Evolutionary conservation across 1,140 invertebrate species (phyloP), one percentile per base, ranked within the genome.

Genomic region (Drosophila kepulauana): DNA sequence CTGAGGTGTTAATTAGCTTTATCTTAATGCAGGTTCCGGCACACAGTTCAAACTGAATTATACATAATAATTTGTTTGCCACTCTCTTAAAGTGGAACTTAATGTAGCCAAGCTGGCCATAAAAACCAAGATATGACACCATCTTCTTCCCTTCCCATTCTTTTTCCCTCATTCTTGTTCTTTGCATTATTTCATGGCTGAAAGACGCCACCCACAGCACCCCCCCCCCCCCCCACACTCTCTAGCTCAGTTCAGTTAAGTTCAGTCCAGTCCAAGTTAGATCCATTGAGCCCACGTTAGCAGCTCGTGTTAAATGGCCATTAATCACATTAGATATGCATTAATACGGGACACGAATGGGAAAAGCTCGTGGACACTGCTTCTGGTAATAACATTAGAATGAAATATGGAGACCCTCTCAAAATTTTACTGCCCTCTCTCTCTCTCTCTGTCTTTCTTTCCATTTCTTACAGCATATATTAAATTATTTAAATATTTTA

Each of bases 1-100:
- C 35, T 78, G 75, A 88, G 85, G 85, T 88, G 85, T 88, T 88
- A 88, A 88, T 88, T 88, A 89, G 81, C 75, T 85, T 85, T 88
- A 88, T 88, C 85, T 88, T 88, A 88, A 88, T 88, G 85, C 78
- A 89, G 85, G 85, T 88, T 88, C 85, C 85, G 85, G 85, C 85
- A 88, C 85, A 89, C 78, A 85, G 85, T 89, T 88, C 85, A 89
- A 88, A 89, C 82, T 88, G 81, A 88, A 88, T 88, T 88, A 88
- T 89, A 89, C 84, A 89, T 89, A 89, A 88, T 88, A 88, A 88
- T 88, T 88, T 88, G 84, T 88, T 74, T 72, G 81, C 64, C 84
- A 79, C 84, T 88, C 80, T 84, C 82, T 25, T 88, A 88, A 89
- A 88, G 78, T 89, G 84, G 77, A 88, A 78, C 84, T 88, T 88